phyloP scores from a whole-genome alignment of 2,888 invertebrate genomes.

The Tridacna gigas region DNA sequence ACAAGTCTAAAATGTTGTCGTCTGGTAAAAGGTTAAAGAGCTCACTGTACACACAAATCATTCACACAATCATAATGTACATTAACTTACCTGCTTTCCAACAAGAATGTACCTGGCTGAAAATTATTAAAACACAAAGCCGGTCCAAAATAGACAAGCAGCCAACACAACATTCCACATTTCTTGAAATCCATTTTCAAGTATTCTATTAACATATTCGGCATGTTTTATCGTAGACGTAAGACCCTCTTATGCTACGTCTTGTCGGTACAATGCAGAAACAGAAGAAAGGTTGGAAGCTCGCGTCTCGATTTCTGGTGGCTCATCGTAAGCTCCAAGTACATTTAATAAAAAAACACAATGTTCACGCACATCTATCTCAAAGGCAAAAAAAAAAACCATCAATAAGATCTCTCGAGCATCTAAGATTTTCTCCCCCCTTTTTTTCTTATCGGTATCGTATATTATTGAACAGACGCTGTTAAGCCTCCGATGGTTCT shows the following conservation, averaged over 20 bases:
- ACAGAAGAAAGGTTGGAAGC: neutral
- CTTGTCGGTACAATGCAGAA: neutral
- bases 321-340: slow-evolving; percentile 15
- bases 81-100: slow-evolving; percentile 3
- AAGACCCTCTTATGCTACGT: neutral
- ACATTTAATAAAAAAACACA: slow-evolving; percentile 26
- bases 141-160: slow-evolving; percentile 13
- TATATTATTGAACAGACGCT: too few species aligned
- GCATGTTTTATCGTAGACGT: neutral
- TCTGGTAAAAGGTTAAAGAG: too few species aligned
- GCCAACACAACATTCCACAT: slow-evolving; percentile 9
- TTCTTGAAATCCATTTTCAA: slow-evolving; percentile 20
- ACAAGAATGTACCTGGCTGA: neutral
- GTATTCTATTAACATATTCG: neutral
- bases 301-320: slow-evolving; percentile 2
- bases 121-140: neutral
- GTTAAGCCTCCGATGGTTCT: too few species aligned
- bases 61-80: neutral
- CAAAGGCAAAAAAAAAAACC: neutral
- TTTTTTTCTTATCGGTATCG: too few species aligned
- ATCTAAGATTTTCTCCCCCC: slow-evolving; percentile 2
- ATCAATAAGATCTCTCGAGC: slow-evolving; percentile 17
- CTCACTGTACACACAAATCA: too few species aligned
- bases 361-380: slow-evolving; percentile 13
- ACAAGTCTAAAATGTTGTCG: too few species aligned